Evolutionary conservation across 2,113 vertebrate genomes (phyloP).

Genomic region (Ranitomeya variabilis): DNA sequence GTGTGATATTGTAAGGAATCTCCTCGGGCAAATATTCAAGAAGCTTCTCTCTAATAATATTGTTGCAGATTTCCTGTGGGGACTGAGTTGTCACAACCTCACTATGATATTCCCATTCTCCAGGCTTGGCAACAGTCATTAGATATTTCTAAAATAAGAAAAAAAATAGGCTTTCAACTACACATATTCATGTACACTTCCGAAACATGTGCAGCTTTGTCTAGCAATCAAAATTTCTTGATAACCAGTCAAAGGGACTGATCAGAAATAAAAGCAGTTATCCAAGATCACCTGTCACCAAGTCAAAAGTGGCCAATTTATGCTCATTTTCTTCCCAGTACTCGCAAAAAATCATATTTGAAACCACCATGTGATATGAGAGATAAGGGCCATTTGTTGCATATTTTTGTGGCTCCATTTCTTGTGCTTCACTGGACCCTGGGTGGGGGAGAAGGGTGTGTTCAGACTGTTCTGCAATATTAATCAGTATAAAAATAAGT

Average conservation of each 20-base stretch:
- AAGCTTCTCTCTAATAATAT: slow-evolving; percentile 86
- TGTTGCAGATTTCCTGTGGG: slow-evolving; percentile 85
- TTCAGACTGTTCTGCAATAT: too few relatives aligned
- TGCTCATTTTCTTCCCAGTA: too few relatives aligned
- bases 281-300: too few relatives aligned
- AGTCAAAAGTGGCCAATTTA: too few relatives aligned
- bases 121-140: slow-evolving; percentile 79
- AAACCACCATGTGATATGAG: too few relatives aligned
- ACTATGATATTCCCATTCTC: slow-evolving; percentile 90
- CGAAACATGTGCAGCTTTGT: background rate
- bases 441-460: too few relatives aligned
- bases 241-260: background rate
- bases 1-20: slow-evolving; percentile 85
- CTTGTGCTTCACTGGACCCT: too few relatives aligned
- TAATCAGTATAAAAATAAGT: too few relatives aligned
- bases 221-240: background rate
- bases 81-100: slow-evolving; percentile 87
- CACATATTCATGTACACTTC: background rate
- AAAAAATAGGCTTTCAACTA: background rate
- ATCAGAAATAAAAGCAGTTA: background rate
- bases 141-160: slow-evolving; percentile 79
- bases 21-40: slow-evolving; percentile 89
- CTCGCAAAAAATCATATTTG: too few relatives aligned
- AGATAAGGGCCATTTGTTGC: too few relatives aligned
- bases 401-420: too few relatives aligned